These are phyloP conservation scores for Terrapene triunguis DNA, from an alignment of 2,113 vertebrate genomes.

Conservation along the genomic window DNA sequence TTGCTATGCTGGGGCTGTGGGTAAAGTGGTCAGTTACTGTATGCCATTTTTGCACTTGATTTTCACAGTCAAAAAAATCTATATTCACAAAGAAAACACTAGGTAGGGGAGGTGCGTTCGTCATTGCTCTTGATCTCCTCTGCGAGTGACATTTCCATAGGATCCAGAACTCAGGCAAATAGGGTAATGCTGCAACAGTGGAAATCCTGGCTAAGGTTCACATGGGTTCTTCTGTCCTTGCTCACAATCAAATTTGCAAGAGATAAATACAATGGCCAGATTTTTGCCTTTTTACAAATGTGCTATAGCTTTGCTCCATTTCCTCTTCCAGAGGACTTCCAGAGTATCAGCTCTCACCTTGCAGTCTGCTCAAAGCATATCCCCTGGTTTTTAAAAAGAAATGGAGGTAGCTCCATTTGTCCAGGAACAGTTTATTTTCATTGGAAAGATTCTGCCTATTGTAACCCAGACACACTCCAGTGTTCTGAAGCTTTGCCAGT, in stretches of 20 bases:
- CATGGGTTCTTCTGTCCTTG: not conserved
- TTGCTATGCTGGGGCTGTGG: not conserved
- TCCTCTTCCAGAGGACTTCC: conserved; percentile 68
- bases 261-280: conserved; percentile 32
- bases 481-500: conserved; percentile 78
- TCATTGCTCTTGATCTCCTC: not conserved
- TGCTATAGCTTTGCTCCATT: conserved; percentile 19
- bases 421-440: conserved; percentile 80
- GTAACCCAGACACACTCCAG: conserved; percentile 64
- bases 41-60: not conserved
- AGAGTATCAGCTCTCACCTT: conserved; percentile 64
- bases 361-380: conserved; percentile 69
- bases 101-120: not conserved
- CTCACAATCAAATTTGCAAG: conserved; percentile 14
- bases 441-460: conserved; percentile 74
- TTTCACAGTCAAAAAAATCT: not conserved
- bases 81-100: not conserved
- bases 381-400: conserved; percentile 31
- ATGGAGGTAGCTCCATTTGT: conserved; percentile 63
- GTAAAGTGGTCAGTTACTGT: not conserved
- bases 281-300: conserved; percentile 59
- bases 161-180: not conserved
- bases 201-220: conserved; percentile 34
- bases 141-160: not conserved
- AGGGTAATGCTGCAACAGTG: not conserved